Conservation (phyloP, 2,113 vertebrate species). For the Recurvirostra avosetta region DNA sequence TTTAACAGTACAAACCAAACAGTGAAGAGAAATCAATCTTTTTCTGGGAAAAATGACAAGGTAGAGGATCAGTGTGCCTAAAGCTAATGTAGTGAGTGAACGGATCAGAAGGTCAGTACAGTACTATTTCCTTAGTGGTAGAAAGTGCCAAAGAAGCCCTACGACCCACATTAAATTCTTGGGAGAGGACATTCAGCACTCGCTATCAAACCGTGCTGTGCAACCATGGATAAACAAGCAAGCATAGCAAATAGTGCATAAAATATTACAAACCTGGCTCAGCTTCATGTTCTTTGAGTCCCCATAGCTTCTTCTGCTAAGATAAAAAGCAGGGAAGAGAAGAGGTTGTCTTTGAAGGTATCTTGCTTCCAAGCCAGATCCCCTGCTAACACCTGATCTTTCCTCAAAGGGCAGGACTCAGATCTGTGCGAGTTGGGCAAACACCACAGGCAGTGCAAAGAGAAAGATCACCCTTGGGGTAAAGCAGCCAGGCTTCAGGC, state of each 20-base stretch:
- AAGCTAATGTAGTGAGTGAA: neutral
- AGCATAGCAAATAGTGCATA: constrained; percentile 23
- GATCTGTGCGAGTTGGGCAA: neutral
- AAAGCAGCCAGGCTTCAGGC: neutral
- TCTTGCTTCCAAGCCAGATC: neutral
- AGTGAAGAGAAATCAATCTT: neutral
- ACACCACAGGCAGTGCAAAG: neutral
- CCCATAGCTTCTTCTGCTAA: neutral
- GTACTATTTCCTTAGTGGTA: neutral
- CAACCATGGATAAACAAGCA: neutral
- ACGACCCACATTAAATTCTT: neutral
- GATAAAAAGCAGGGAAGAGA: neutral
- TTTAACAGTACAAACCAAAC: neutral
- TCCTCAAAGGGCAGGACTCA: neutral
- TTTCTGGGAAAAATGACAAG: neutral
- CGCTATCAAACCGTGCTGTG: neutral
- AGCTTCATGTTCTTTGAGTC: neutral
- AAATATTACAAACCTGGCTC: constrained; percentile 27
- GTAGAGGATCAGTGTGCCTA: neutral
- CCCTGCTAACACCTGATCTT: neutral
- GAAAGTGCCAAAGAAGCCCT: neutral
- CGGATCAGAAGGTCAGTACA: neutral
- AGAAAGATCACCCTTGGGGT: neutral
- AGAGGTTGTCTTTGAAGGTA: neutral
- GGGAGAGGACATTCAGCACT: neutral